Evolutionary conservation across 30 jellyfish, hydroid and myxozoan species (phyloP), one percentile per base, ranked within the genome.

Genomic region (Pelagia noctiluca): DNA sequence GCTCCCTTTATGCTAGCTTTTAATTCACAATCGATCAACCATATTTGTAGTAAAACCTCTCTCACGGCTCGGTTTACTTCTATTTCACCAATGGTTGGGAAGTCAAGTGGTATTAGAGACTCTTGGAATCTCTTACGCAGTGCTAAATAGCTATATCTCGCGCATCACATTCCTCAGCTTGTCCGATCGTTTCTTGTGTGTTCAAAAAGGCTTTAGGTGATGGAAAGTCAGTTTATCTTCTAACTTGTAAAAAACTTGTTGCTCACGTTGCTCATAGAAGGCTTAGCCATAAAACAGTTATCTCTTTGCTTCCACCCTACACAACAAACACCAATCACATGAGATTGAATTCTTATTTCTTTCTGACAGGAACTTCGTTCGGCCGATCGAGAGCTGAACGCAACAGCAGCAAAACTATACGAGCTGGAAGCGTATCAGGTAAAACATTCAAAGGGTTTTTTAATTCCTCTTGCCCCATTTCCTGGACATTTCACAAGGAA

Each of bases 361-460:
- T 75, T 71, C 23, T 75, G 47, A n/a, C 81, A 86, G 96, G 96
- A 86, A 42, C 90, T 86, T 23, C 82, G 88, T 18, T 86, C 83
- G 28, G 96, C 96, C 48, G 96, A 86, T 49, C 82, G 85, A 3
- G 96, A 86, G 52, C 79, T 86, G 54, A 86, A 70, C 29, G 89
- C 75, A 42, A 86, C 96, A 18, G 96, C 96, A 16, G 96, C 96
- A 13, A 86, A 54, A 60, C 86, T 86, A 18, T 30, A 86, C 23
- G 90, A 76, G 49, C 75, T 86, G 23, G 89, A 35, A 77, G 11
- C 63, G 19, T 32, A 35, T 22, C 79, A 75, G 75, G 86, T 75
- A 24, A 24, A 30, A n/a, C 23, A 35, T 18, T 42, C 28, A 28
- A 22, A 22, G 22, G 7, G 12, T 10, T 2, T 3, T 21, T 32